Percentiles rank a stretch among this genome's conserved stretches.
Conservation (phyloP, 2,113 vertebrate species). For the Anarrhichthys ocellatus region DNA sequence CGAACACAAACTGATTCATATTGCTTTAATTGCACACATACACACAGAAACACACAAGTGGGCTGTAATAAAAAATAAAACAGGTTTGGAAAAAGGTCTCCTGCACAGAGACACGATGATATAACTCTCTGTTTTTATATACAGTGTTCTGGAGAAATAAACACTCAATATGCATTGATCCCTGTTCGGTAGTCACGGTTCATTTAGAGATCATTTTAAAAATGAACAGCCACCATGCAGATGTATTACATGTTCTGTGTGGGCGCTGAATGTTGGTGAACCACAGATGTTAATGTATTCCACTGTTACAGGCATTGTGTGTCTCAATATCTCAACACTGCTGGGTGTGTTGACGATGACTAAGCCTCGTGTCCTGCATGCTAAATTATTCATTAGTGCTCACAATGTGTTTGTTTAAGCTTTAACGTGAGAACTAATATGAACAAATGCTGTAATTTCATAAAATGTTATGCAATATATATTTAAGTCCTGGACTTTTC, state of each 20-base stretch:
- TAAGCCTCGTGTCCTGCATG: background rate
- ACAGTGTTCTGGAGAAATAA: no score
- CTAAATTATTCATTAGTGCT: background rate
- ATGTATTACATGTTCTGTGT: slow-evolving; percentile 1
- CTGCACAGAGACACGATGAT: no score
- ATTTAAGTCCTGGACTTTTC: slow-evolving; percentile 1
- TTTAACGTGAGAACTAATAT: background rate
- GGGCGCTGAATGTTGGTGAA: background rate
- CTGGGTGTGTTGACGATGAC: background rate
- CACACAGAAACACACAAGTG: background rate
- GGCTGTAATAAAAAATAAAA: no score
- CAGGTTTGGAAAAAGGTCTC: no score
- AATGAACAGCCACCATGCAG: slow-evolving; percentile 7
- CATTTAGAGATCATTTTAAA: slow-evolving; percentile 24
- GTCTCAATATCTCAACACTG: background rate
- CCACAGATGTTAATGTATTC: slow-evolving; percentile 6
- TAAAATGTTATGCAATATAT: background rate
- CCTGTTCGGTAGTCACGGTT: background rate
- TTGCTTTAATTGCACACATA: background rate
- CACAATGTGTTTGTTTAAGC: background rate
- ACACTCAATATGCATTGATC: background rate
- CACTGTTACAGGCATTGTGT: fast-evolving
- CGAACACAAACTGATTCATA: background rate
- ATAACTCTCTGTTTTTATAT: no score
- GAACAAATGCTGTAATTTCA: background rate